These are phyloP conservation scores for Ahaetulla prasina DNA, from an alignment of 2,113 vertebrate genomes.

Conservation along the genomic window DNA sequence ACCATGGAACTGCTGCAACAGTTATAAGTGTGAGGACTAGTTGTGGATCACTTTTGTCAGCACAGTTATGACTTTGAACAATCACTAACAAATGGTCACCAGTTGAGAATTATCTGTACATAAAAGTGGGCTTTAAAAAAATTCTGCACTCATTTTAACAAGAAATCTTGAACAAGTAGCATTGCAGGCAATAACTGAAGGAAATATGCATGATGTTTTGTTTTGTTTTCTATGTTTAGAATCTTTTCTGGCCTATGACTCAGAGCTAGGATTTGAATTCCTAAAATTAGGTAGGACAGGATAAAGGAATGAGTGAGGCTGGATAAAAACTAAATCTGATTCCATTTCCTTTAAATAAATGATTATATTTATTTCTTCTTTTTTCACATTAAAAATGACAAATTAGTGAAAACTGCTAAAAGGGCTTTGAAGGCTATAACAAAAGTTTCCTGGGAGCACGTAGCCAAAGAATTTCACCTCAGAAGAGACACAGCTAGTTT, in stretches of 20 bases:
- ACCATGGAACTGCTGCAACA: neutral
- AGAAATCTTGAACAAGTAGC: neutral
- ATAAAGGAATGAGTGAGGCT: neutral
- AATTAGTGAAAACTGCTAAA: neutral
- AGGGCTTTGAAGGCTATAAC: neutral
- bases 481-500: neutral
- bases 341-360: neutral
- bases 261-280: neutral
- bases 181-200: neutral
- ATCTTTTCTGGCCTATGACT: neutral
- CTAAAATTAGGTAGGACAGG: neutral
- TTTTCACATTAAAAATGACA: neutral
- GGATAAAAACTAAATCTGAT: neutral
- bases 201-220: neutral
- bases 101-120: neutral
- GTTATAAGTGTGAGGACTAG: neutral
- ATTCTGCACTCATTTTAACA: neutral
- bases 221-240: neutral
- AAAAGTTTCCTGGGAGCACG: neutral
- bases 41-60: neutral
- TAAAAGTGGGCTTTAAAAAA: neutral
- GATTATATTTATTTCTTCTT: neutral
- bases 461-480: neutral
- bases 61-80: neutral
- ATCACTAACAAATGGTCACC: neutral